Evolutionary conservation across 2,113 vertebrate species (phyloP).

Genomic region (Serinus canaria): DNA sequence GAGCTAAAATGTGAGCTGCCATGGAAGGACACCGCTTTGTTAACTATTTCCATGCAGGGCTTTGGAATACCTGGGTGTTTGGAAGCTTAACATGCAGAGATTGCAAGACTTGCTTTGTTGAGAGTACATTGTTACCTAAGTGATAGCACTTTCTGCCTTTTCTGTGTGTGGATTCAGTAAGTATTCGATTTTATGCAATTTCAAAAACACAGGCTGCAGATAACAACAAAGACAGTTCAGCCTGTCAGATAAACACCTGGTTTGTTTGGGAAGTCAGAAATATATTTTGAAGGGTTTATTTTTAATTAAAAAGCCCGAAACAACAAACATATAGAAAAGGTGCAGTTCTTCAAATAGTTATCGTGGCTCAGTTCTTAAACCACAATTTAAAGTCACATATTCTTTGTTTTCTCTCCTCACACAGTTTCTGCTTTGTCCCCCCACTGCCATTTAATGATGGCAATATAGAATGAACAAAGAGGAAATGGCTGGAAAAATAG

Average conservation of each 20-base stretch:
- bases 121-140: background rate
- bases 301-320: fast-evolving
- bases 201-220: background rate
- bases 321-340: background rate
- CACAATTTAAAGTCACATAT: background rate
- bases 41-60: background rate
- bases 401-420: background rate
- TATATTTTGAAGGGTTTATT: background rate
- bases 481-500: background rate
- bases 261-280: background rate
- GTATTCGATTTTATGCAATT: background rate
- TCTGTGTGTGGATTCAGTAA: background rate
- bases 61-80: background rate
- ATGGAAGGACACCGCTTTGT: background rate
- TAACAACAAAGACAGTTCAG: background rate
- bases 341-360: background rate
- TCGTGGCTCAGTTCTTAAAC: background rate
- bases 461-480: background rate
- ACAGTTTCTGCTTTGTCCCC: background rate
- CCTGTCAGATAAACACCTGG: background rate
- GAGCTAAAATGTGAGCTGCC: background rate
- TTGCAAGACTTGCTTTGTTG: background rate
- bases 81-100: background rate
- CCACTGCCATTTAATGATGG: background rate
- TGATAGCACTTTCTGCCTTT: background rate